Conservation (phyloP, 2,888 invertebrate genomes). For the Drosophila ustulata region DNA sequence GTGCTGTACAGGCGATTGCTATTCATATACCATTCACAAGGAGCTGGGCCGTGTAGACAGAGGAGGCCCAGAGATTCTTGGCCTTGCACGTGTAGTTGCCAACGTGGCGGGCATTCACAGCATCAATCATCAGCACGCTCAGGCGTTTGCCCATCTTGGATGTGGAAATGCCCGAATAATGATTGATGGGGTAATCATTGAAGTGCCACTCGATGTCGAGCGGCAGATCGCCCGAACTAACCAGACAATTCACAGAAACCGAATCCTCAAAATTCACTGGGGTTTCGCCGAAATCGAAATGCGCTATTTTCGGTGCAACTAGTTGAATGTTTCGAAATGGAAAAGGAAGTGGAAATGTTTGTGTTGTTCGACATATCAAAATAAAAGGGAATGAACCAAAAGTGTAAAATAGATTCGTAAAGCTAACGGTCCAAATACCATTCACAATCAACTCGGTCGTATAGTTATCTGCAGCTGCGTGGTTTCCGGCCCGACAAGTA, state of each 20-base stretch:
- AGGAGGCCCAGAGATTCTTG: slow-evolving; percentile 88
- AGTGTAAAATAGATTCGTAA: not conserved
- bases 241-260: slow-evolving; percentile 90
- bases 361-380: slow-evolving; percentile 10
- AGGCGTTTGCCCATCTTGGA: slow-evolving; percentile 87
- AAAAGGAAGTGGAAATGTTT: slow-evolving; percentile 1
- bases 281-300: slow-evolving; percentile 88
- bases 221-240: slow-evolving; percentile 92
- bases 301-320: slow-evolving; percentile 92
- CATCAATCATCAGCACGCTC: slow-evolving; percentile 88
- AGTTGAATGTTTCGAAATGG: slow-evolving; percentile 6
- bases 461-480: slow-evolving; percentile 89
- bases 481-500: slow-evolving; percentile 90
- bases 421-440: slow-evolving; percentile 85
- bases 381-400: slow-evolving; percentile 23
- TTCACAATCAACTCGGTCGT: slow-evolving; percentile 90
- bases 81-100: slow-evolving; percentile 89
- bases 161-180: slow-evolving; percentile 84
- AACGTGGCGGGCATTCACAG: slow-evolving; percentile 88
- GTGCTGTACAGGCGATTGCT: slow-evolving; percentile 56
- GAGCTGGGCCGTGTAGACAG: slow-evolving; percentile 88
- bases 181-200: slow-evolving; percentile 85
- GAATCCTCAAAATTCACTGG: slow-evolving; percentile 87
- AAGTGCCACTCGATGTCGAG: slow-evolving; percentile 90
- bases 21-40: slow-evolving; percentile 88